Conservation (phyloP, 2,797 vertebrate genomes). For the Sternarchorhynchus goeldii region DNA sequence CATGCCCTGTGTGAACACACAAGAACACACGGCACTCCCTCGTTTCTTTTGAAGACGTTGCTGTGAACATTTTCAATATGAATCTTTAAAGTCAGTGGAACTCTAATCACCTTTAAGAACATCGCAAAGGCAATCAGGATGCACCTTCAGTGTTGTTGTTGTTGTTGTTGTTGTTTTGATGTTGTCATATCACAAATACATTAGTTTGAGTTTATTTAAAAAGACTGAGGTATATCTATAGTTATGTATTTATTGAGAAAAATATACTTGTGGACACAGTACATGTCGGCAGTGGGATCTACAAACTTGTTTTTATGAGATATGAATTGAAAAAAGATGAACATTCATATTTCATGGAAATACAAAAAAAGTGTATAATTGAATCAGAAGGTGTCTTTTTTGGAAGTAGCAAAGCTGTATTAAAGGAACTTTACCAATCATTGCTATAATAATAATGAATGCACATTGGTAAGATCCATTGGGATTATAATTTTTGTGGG, state of each 20-base stretch:
- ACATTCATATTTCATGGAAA: neutral
- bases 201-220: slow-evolving; percentile 13
- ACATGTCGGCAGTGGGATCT: slow-evolving; percentile 26
- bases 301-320: slow-evolving; percentile 7
- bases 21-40: neutral
- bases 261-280: slow-evolving; percentile 38
- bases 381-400: neutral
- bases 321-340: neutral
- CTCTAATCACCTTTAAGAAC: neutral
- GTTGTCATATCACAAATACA: neutral
- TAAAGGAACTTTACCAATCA: neutral
- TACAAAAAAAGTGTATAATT: slow-evolving; percentile 7
- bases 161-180: slow-evolving; percentile 28
- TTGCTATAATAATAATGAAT: neutral
- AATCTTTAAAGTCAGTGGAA: neutral
- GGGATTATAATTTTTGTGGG: too few relatives aligned
- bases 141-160: slow-evolving; percentile 8
- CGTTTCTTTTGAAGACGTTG: slow-evolving; percentile 8
- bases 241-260: slow-evolving; percentile 34
- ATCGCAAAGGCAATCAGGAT: neutral
- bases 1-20: neutral
- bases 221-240: slow-evolving; percentile 1
- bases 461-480: neutral
- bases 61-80: slow-evolving; percentile 9
- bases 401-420: neutral